A percentile compares a stretch with the other conserved stretches of the same genome.
Conservation (phyloP, 2,797 vertebrate genomes). For the Halcyon badia region DNA sequence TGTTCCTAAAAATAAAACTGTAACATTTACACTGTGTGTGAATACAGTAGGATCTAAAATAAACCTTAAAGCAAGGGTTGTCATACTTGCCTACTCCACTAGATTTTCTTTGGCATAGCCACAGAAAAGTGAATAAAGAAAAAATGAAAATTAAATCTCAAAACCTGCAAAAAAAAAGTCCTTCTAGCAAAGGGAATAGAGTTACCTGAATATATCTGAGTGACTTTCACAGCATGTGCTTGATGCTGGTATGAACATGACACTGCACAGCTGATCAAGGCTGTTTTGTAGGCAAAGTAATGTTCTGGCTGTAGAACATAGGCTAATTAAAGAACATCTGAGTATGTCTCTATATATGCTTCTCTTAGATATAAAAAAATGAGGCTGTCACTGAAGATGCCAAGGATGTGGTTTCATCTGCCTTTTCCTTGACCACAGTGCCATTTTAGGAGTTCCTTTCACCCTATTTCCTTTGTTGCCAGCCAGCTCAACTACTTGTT, state of each 20-base stretch:
- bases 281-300: not conserved
- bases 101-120: not conserved
- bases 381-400: not conserved
- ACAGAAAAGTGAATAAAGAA: not conserved
- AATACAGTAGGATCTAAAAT: not conserved
- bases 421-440: not conserved
- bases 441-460: not conserved
- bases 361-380: not conserved
- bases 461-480: not conserved
- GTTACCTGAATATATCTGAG: rapidly evolving
- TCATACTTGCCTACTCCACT: not conserved
- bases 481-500: not conserved
- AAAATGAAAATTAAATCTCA: not conserved
- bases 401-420: not conserved
- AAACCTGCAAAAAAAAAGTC: not conserved
- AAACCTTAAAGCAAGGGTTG: not conserved
- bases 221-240: not conserved
- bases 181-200: not conserved
- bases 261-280: not conserved
- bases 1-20: not conserved
- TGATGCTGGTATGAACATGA: not conserved
- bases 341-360: not conserved
- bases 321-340: not conserved
- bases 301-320: not conserved
- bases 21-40: not conserved